Percentiles rank a stretch among this genome's conserved stretches.
These are phyloP conservation scores for Drosophila koepferae DNA, from an alignment of 2,888 invertebrate species.

Conservation along the genomic window DNA sequence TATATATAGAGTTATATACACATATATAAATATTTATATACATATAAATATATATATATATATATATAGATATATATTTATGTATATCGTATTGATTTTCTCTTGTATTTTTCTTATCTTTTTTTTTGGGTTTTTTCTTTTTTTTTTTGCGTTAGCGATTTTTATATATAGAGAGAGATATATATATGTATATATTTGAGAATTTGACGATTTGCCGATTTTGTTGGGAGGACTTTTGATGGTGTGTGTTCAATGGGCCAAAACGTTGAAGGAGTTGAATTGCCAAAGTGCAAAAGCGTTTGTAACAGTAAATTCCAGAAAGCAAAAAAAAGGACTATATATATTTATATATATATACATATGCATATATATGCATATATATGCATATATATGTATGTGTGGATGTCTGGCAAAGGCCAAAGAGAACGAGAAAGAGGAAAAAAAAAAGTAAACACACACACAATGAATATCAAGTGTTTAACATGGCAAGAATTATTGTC, in stretches of 20 bases:
- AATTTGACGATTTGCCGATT: slow-evolving; percentile 25
- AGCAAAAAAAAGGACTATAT: too few species aligned
- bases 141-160: background rate
- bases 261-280: slow-evolving; percentile 9
- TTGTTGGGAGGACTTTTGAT: slow-evolving; percentile 32
- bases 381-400: background rate
- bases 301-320: slow-evolving; percentile 26
- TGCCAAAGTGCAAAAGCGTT: slow-evolving; percentile 30
- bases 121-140: background rate
- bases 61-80: too few species aligned
- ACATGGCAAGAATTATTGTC: slow-evolving; percentile 47
- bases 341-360: too few species aligned
- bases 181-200: slow-evolving; percentile 14
- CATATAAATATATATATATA: too few species aligned
- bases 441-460: slow-evolving; percentile 41
- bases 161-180: too few species aligned
- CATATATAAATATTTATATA: too few species aligned
- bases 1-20: too few species aligned
- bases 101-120: slow-evolving; percentile 2
- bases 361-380: background rate
- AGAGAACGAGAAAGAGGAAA: slow-evolving; percentile 30
- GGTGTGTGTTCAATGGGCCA: slow-evolving; percentile 49
- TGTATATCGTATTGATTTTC: too few species aligned
- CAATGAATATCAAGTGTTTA: slow-evolving; percentile 50
- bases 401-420: slow-evolving; percentile 32